Base-by-base conservation (phyloP, 2,888 invertebrate species). In the Oxycera nigricornis region DNA sequence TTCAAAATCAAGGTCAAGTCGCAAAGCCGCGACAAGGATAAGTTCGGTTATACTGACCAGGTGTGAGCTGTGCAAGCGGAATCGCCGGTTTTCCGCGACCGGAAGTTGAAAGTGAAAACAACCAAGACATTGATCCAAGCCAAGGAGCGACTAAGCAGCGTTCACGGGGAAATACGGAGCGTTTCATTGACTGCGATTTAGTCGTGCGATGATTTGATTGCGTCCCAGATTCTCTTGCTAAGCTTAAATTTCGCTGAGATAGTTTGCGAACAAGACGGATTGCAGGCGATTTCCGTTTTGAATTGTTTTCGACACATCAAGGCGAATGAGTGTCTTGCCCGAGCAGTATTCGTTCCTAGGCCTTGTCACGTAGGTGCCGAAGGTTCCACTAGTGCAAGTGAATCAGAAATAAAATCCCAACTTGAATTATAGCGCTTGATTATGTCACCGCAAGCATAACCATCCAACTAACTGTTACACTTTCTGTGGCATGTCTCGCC, bases 301-400 rank as follows among this genome's bases (percentile, higher is more conserved):
- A 26, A 20, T 24, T 67, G n/a, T 41, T 67, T 67, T 20, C 22
- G 67, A 67, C 67, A 14, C 26, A 7, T 46, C 67, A 67, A 67
- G 67, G 67, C 41, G 67, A 41, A 3, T 22, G 26, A 1, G 46
- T 67, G 67, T 22, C 17, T 11, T n/a, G 11, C 59, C 0, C 11
- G 59, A 30, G 59, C 46, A 24, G 17, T 67, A 67, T 67, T 67
- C 41, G 46, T 26, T 39, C 46, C 67, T 22, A 22, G 67, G 67
- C 67, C 67, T 67, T 67, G 67, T 67, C 67, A 67, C 67, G 67
- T 67, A 67, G 11, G n/a, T 20, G 41, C 39, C 41, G 67, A 67
- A 67, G 67, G 67, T 46, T 67, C 41, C 22, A 1, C n/a, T 24
- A n/a, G 41, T 11, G 24, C 26, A 26, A 11, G 46, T 26, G 46